Conservation (phyloP, 2,113 vertebrate genomes). For the Abramis brama region DNA sequence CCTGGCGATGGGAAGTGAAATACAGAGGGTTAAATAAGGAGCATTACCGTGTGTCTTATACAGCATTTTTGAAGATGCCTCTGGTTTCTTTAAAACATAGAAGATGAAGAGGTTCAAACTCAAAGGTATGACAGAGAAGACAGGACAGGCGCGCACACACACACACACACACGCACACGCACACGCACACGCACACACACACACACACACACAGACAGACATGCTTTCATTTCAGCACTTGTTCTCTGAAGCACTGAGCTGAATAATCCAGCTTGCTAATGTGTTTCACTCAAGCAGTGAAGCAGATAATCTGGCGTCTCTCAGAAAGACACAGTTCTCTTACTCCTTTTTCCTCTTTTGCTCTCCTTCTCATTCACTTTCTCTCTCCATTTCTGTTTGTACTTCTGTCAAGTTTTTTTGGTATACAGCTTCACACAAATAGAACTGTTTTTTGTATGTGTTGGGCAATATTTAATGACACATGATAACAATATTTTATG, state of each 20-base stretch:
- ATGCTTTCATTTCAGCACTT: slow-evolving; percentile 54
- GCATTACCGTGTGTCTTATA: background rate
- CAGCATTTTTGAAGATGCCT: background rate
- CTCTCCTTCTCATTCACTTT: background rate
- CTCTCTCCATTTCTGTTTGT: background rate
- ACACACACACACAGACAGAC: slow-evolving; percentile 44
- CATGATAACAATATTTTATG: background rate
- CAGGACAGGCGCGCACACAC: background rate
- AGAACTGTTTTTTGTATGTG: background rate
- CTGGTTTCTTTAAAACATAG: background rate
- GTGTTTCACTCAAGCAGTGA: slow-evolving; percentile 72
- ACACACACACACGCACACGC: slow-evolving; percentile 30
- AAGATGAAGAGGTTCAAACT: background rate
- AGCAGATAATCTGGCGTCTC: slow-evolving; percentile 73
- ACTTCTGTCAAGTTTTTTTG: background rate
- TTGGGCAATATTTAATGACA: background rate
- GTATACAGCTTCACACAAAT: background rate
- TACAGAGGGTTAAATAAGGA: background rate
- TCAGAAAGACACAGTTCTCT: slow-evolving; percentile 58
- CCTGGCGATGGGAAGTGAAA: background rate
- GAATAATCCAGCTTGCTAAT: slow-evolving; percentile 77
- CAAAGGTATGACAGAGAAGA: background rate
- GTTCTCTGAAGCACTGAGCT: slow-evolving; percentile 66
- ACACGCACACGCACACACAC: background rate
- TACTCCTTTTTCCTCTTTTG: slow-evolving; percentile 3